These are phyloP conservation scores for Dascillus cervinus DNA, from an alignment of 2,888 invertebrate genomes.

Conservation along the genomic window DNA sequence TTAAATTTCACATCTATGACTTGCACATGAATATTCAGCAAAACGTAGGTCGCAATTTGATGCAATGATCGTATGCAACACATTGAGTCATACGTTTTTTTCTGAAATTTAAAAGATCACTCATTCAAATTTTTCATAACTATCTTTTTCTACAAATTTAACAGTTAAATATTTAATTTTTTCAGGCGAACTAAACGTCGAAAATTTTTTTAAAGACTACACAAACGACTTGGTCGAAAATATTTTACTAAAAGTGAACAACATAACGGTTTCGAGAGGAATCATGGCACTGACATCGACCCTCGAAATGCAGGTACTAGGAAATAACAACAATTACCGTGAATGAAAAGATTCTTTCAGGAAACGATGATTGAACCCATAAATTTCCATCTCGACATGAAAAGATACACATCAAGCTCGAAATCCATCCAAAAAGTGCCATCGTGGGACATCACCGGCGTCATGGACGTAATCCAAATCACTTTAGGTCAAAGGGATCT, in stretches of 20 bases:
- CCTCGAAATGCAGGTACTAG: conserved; percentile 66
- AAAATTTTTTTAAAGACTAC: conserved; percentile 62
- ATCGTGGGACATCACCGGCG: conserved; percentile 54
- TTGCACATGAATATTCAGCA: no score
- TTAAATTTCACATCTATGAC: no score
- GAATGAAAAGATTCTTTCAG: conserved; percentile 36
- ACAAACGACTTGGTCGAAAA: conserved; percentile 56
- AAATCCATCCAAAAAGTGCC: conserved; percentile 33
- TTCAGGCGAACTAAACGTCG: conserved; percentile 65
- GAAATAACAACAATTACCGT: no score
- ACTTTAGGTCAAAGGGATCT: conserved; percentile 71
- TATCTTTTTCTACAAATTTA: conserved; percentile 3
- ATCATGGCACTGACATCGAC: conserved; percentile 66
- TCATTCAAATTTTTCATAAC: no score
- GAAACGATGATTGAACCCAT: conserved; percentile 72
- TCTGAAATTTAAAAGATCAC: no score
- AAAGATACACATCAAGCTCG: conserved; percentile 51
- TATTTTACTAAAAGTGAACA: conserved; percentile 59
- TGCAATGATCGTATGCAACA: no score
- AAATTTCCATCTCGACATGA: conserved; percentile 62
- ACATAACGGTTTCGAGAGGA: conserved; percentile 60
- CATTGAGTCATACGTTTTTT: no score
- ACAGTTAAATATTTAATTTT: conserved; percentile 7
- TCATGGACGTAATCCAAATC: conserved; percentile 57
- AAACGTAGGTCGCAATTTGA: no score